Percentiles rank a stretch among this genome's conserved stretches.
Conservation (phyloP, 2,113 vertebrate species). For the Numenius arquata region DNA sequence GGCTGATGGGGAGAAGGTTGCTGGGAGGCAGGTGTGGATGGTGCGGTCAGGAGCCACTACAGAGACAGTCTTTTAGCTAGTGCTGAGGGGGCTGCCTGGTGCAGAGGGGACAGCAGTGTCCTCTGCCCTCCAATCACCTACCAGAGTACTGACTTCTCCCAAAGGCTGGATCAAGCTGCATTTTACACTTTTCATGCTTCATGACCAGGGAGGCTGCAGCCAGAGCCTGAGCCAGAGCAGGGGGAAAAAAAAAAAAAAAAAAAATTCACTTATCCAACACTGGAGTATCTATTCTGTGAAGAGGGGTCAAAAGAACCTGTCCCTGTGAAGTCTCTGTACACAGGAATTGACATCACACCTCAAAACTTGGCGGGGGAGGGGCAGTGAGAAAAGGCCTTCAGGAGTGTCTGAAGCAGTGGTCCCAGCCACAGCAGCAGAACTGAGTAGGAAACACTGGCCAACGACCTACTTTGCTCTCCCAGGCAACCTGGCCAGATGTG, state of each 20-base stretch:
- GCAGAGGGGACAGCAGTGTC: neutral
- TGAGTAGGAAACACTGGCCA: neutral
- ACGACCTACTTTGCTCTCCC: neutral
- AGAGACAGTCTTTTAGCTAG: neutral
- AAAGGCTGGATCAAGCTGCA: neutral
- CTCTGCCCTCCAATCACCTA: neutral
- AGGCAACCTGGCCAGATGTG: neutral
- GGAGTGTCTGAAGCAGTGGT: neutral
- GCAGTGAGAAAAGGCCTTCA: neutral
- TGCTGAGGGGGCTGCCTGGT: neutral
- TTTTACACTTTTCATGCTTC: neutral
- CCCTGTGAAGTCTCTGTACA: neutral
- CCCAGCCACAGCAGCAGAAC: neutral
- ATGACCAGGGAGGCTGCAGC: neutral
- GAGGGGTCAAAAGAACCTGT: neutral
- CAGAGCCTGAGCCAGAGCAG: neutral
- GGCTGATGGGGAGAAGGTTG: neutral
- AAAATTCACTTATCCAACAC: accelerated
- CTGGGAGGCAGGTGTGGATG: neutral
- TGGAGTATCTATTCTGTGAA: neutral
- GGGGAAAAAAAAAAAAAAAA: accelerated
- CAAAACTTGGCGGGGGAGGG: neutral
- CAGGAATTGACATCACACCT: neutral
- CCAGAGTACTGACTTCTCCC: neutral
- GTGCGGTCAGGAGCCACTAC: neutral